Conservation (phyloP, 2,113 vertebrate genomes). For the Crotalus viridis region DNA sequence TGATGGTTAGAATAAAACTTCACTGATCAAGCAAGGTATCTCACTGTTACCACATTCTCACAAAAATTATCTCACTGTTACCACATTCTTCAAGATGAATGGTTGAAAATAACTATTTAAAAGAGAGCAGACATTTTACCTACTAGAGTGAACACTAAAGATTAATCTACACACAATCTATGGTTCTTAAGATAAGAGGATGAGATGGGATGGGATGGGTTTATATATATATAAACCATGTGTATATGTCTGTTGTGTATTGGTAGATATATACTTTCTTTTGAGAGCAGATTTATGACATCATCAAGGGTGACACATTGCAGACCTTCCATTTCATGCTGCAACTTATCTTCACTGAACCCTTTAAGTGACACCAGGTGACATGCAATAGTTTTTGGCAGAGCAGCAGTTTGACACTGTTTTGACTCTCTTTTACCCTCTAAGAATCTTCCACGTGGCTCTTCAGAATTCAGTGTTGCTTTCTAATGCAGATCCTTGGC, state of each 20-base stretch:
- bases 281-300: neutral
- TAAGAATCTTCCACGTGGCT: conserved; percentile 60
- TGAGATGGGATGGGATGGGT: no score
- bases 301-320: neutral
- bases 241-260: no score
- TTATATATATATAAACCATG: no score
- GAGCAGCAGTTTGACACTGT: conserved; percentile 54
- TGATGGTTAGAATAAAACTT: neutral
- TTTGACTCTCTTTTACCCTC: conserved; percentile 63
- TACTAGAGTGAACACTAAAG: neutral
- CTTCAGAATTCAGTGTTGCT: conserved; percentile 60
- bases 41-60: neutral
- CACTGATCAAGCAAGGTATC: neutral
- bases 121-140: neutral
- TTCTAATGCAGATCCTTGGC: conserved; percentile 59
- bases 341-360: neutral
- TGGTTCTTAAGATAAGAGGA: neutral
- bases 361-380: conserved; percentile 3
- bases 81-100: neutral
- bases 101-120: neutral
- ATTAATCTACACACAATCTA: neutral
- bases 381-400: conserved; percentile 20
- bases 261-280: neutral
- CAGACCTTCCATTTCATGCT: neutral
- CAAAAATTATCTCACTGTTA: neutral